A percentile compares a stretch with the other conserved stretches of the same genome.
Evolutionary conservation across 2,888 invertebrate genomes (phyloP).

Genomic region (Sminthurides aquaticus): DNA sequence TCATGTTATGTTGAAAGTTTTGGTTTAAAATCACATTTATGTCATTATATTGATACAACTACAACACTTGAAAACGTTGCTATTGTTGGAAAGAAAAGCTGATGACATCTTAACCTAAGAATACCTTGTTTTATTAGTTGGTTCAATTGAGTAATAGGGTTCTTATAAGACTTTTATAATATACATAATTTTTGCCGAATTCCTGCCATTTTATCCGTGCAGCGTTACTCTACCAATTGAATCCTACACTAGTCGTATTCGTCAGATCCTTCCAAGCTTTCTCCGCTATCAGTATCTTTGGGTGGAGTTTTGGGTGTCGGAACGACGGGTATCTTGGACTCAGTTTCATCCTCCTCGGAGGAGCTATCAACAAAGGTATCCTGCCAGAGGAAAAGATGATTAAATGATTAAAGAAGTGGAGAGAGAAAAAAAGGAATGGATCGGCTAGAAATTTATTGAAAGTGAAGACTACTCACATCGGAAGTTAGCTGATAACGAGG

Average conservation of each 20-base stretch:
- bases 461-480: background rate
- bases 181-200: too few relatives aligned
- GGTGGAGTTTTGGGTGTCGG: background rate
- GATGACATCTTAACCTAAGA: constrained; percentile 3
- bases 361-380: background rate
- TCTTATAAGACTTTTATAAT: too few relatives aligned
- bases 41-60: constrained; percentile 26
- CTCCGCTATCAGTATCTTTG: background rate
- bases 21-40: constrained; percentile 17
- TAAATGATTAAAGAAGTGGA: too few relatives aligned
- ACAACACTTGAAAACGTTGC: constrained; percentile 38
- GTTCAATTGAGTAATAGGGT: background rate
- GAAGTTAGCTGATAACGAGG: background rate
- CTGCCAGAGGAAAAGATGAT: too few relatives aligned
- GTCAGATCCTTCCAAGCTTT: background rate
- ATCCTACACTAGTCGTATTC: too few relatives aligned
- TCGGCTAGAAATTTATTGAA: too few relatives aligned
- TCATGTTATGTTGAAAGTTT: constrained; percentile 17
- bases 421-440: too few relatives aligned
- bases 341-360: background rate
- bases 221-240: too few relatives aligned
- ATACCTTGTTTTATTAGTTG: background rate
- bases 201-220: too few relatives aligned
- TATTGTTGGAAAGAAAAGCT: constrained; percentile 23
- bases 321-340: background rate